phyloP scores from a whole-genome alignment of 2,888 invertebrate species.

The Peribatodes rhomboidaria region DNA sequence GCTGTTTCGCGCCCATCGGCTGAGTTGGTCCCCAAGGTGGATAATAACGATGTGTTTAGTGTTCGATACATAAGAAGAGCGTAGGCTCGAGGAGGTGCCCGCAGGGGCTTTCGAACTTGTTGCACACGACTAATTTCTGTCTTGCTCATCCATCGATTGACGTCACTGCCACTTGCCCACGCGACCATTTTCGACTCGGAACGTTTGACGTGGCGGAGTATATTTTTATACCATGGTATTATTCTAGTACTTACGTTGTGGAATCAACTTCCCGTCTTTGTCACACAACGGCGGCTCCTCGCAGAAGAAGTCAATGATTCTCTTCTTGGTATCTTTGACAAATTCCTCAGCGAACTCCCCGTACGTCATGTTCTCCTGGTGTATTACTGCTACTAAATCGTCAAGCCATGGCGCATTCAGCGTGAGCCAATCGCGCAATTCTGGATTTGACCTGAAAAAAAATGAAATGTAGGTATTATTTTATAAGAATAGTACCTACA shows the following conservation, averaged over 20 bases:
- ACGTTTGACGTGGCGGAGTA: too few species aligned
- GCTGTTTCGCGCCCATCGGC: too few species aligned
- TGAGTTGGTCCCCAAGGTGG: too few species aligned
- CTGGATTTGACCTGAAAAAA: constrained; percentile 75
- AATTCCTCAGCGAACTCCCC: constrained; percentile 53
- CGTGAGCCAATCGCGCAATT: constrained; percentile 88
- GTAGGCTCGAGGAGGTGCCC: too few species aligned
- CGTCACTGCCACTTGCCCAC: too few species aligned
- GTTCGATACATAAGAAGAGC: too few species aligned
- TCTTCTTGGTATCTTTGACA: constrained; percentile 48
- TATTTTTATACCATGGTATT: not conserved
- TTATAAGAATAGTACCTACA: too few species aligned
- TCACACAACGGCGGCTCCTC: constrained; percentile 58
- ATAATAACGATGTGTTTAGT: too few species aligned
- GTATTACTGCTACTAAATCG: constrained; percentile 86
- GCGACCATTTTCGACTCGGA: too few species aligned
- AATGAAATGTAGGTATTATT: not conserved
- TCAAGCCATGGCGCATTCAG: constrained; percentile 90
- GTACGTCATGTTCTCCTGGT: constrained; percentile 86
- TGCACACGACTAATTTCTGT: too few species aligned
- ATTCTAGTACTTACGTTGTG: constrained; percentile 5
- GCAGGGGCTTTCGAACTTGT: too few species aligned
- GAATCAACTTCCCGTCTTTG: constrained; percentile 48
- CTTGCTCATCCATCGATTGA: too few species aligned
- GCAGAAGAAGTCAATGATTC: constrained; percentile 31